Conservation (phyloP, 2,113 vertebrate species). For the Mus spicilegus region DNA sequence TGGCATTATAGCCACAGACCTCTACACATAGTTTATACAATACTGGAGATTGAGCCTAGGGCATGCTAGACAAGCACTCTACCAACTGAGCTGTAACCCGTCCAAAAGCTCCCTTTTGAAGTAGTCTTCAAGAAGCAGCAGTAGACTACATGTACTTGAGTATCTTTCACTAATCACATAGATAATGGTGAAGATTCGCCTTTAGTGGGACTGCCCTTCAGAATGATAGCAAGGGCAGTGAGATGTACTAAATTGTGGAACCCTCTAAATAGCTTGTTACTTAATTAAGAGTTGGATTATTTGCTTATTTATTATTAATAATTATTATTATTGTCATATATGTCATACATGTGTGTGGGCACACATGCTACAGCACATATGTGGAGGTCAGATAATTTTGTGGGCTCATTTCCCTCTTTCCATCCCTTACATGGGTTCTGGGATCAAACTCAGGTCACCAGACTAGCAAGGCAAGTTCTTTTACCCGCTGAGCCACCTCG, state of each 20-base stretch:
- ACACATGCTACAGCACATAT: background rate
- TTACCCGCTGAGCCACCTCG: background rate
- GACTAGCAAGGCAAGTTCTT: background rate
- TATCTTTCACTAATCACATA: background rate
- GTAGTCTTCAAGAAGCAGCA: conserved; percentile 30
- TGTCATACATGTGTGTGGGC: background rate
- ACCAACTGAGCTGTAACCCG: background rate
- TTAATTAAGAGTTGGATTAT: background rate
- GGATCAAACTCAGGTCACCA: background rate
- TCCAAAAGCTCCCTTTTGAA: background rate
- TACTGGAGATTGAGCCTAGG: background rate
- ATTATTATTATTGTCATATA: background rate
- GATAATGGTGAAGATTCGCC: background rate
- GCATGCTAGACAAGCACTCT: background rate
- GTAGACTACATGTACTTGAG: background rate
- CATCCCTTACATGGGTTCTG: background rate
- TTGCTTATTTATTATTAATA: background rate
- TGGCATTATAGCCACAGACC: background rate
- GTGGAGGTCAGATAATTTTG: background rate
- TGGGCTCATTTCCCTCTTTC: background rate
- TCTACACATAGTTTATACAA: background rate
- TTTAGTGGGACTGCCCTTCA: background rate
- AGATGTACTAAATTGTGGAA: conserved; percentile 35
- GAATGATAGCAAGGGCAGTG: background rate
- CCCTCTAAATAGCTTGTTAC: conserved; percentile 11